These are phyloP conservation scores for Herpetotheres cachinnans DNA, from an alignment of 2,113 vertebrate genomes.

Conservation along the genomic window DNA sequence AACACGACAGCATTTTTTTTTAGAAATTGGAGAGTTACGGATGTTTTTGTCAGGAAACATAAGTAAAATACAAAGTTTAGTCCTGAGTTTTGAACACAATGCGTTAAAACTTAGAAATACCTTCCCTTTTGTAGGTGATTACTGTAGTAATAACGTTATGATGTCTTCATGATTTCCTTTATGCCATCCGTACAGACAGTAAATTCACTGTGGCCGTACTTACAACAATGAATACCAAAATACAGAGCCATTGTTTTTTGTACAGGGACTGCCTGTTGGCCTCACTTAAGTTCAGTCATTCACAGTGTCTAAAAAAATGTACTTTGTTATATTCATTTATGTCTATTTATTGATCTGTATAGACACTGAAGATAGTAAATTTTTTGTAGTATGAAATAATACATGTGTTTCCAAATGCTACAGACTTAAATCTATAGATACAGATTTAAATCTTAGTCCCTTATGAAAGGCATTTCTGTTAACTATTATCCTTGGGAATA, in stretches of 20 bases:
- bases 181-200: background rate
- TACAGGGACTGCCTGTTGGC: background rate
- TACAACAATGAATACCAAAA: background rate
- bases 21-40: background rate
- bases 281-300: background rate
- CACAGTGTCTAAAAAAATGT: background rate
- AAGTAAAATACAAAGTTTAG: background rate
- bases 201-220: background rate
- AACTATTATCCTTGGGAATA: background rate
- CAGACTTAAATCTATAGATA: background rate
- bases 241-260: background rate
- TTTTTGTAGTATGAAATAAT: background rate
- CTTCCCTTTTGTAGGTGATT: background rate
- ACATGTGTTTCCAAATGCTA: background rate
- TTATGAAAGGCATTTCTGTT: background rate
- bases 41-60: background rate
- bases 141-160: background rate
- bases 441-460: background rate
- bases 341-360: background rate
- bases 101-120: background rate
- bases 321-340: background rate
- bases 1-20: too few species aligned
- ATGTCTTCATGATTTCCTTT: background rate
- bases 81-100: background rate
- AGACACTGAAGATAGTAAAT: background rate